phyloP scores from a whole-genome alignment of 2,888 invertebrate species.

The Conomelus anceps region DNA sequence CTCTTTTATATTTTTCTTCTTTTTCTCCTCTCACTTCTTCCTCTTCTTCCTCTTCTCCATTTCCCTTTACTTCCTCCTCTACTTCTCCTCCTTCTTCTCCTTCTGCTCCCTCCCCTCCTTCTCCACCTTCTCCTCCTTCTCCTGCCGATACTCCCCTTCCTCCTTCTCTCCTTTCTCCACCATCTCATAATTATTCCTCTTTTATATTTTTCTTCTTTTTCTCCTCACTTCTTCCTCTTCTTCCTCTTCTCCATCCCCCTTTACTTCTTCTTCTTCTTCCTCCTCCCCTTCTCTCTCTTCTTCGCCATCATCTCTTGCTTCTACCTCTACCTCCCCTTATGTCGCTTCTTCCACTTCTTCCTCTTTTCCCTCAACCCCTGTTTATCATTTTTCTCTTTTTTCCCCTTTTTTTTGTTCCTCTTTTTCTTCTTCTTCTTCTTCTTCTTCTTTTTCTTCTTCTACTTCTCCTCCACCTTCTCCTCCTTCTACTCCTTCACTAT shows the following conservation, averaged over 20 bases:
- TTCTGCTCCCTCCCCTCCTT: neutral
- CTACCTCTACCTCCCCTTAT: neutral
- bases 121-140: neutral
- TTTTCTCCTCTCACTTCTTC: neutral
- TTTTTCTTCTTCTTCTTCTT: neutral
- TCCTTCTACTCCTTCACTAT: neutral
- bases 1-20: too few relatives aligned
- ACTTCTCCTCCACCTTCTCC: neutral
- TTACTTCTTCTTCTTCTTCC: neutral
- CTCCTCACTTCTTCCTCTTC: neutral
- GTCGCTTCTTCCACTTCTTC: neutral
- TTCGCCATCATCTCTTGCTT: neutral
- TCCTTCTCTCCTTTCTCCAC: neutral
- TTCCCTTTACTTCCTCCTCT: neutral
- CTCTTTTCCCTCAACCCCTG: neutral
- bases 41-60: neutral
- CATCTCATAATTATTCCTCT: too few relatives aligned
- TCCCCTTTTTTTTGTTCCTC: neutral
- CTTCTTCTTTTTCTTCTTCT: neutral
- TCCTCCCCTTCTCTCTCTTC: neutral
- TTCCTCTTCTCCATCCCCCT: neutral
- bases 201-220: too few relatives aligned
- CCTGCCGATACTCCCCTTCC: neutral
- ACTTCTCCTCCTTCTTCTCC: neutral
- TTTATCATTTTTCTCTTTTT: neutral